Evolutionary conservation across 2,797 vertebrate genomes (phyloP), one percentile per base, ranked within the genome.

Genomic region (Gallinago nigripennis): DNA sequence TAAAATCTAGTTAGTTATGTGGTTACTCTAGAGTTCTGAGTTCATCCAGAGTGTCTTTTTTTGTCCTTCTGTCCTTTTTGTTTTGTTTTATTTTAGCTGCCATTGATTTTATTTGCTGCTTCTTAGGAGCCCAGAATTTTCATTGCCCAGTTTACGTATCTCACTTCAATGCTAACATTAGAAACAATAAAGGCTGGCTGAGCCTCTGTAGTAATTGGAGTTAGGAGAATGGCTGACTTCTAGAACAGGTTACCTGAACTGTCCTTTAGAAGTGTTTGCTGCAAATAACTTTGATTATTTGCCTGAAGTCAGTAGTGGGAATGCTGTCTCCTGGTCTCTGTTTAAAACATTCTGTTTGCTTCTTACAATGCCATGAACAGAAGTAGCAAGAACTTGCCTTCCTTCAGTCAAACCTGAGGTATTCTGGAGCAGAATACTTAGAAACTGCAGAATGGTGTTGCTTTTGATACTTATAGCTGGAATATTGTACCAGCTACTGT

Each of bases 31-130:
- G 31, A 84, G 24, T 54, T 68, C 63, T 6, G 25, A 66, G 48
- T 54, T 58, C 39, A 84, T 65, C 25, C 51, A 69, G 9, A 58
- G 4, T 9, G 7, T 39, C 18, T 53, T 33, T 4, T 4, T 61
- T 56, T 53, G 16, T 16, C 3, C 3, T n/a, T 35, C 2, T 8
- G 1, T 73, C 1, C 16, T 3, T 27, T 16, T 61, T 17, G 4
- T 14, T 72, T 54, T 39, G 5, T 12, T 56, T 82, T 69, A 19
- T 11, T 65, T 65, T 31, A 50, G 20, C 5, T 31, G 11, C 6
- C 21, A 23, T 18, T 63, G 46, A 39, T 71, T 58, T 84, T 50
- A 57, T 25, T 24, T 71, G 4, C 12, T 54, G 4, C 33, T 75
- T 18, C 43, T 56, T 51, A 41, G n/a, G 27, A 86, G 33, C 12